Evolutionary conservation across 2,797 vertebrate genomes (phyloP).

Genomic region (Furcifer pardalis): DNA sequence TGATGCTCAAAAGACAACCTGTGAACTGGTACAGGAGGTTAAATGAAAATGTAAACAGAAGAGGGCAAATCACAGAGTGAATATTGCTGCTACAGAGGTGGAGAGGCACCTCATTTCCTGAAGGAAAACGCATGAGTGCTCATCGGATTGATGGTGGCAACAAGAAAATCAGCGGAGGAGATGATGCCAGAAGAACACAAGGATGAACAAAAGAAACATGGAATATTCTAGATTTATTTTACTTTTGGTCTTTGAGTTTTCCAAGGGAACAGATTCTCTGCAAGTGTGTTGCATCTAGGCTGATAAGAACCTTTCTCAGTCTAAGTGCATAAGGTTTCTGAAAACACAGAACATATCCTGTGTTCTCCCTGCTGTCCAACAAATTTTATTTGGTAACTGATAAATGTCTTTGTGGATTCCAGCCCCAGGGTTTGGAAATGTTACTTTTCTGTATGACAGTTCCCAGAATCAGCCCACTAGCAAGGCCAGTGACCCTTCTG

Average conservation of each 20-base stretch:
- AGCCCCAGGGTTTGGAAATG: too few relatives aligned
- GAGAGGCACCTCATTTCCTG: not conserved
- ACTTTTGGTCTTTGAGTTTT: not conserved
- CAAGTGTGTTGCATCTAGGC: not conserved
- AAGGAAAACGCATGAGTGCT: not conserved
- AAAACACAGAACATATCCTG: too few relatives aligned
- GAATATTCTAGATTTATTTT: not conserved
- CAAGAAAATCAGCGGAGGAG: not conserved
- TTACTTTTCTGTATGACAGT: too few relatives aligned
- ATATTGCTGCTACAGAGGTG: not conserved
- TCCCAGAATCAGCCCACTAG: too few relatives aligned
- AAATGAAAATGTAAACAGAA: conserved; percentile 1
- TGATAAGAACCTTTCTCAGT: too few relatives aligned
- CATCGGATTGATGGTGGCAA: not conserved
- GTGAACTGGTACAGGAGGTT: not conserved
- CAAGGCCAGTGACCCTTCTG: too few relatives aligned
- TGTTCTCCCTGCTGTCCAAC: too few relatives aligned
- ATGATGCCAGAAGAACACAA: not conserved
- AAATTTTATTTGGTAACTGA: too few relatives aligned
- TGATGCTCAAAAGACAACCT: not conserved
- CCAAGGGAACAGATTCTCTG: not conserved
- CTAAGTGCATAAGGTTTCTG: too few relatives aligned
- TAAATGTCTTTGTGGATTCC: too few relatives aligned
- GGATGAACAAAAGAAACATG: not conserved
- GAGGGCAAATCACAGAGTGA: not conserved